Percentiles rank a stretch among this genome's conserved stretches.
phyloP scores from a whole-genome alignment of 2,113 vertebrate species.

The Calcarius ornatus region DNA sequence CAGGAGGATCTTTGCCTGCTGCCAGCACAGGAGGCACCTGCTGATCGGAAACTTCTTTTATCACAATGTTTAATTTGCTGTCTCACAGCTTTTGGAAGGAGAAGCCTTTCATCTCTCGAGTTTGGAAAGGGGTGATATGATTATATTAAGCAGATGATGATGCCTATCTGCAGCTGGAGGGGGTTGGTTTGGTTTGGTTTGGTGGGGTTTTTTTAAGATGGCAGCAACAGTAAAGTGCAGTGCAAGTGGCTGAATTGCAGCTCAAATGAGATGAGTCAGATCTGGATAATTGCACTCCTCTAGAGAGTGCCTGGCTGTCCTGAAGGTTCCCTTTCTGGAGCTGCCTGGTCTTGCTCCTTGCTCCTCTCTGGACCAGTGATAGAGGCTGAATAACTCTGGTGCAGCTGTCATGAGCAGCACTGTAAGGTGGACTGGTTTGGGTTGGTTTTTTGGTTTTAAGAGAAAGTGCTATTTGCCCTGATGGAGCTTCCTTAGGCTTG shows the following conservation, averaged over 20 bases:
- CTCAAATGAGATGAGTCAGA: background rate
- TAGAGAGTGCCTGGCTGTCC: background rate
- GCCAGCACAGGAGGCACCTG: constrained; percentile 32
- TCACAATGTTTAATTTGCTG: constrained; percentile 4
- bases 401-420: background rate
- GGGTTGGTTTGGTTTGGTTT: background rate
- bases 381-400: background rate
- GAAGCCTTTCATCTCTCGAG: background rate
- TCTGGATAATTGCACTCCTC: background rate
- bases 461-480: background rate
- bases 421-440: background rate
- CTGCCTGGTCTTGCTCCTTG: background rate
- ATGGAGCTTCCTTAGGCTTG: background rate
- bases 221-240: background rate
- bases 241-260: background rate
- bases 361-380: background rate
- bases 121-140: background rate
- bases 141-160: constrained; percentile 13
- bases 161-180: background rate
- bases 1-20: background rate
- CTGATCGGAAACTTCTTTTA: constrained; percentile 35
- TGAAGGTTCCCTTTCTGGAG: background rate
- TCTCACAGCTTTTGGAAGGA: constrained; percentile 23
- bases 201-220: background rate
- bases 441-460: background rate